These are phyloP conservation scores for Hycleus cichorii DNA, from an alignment of 1,140 invertebrate species.

Conservation along the genomic window DNA sequence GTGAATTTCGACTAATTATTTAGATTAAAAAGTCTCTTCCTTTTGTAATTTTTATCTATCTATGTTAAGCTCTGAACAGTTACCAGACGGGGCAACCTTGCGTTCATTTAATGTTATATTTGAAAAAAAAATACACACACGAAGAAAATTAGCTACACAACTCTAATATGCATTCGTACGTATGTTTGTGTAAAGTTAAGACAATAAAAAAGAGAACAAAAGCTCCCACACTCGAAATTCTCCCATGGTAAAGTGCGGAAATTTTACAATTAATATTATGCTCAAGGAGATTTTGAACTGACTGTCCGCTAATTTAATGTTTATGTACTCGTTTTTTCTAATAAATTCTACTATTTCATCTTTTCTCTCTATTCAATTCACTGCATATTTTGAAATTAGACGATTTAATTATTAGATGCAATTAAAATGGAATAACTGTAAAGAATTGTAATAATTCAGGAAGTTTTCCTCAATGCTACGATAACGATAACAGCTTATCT, in stretches of 20 bases:
- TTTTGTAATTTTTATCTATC: neutral
- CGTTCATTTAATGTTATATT: conserved; percentile 3
- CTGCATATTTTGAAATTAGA: no score
- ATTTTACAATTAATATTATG: conserved; percentile 23
- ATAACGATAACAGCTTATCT: no score
- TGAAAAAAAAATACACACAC: no score
- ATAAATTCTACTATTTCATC: neutral
- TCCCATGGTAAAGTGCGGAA: conserved; percentile 25
- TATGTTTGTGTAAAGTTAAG: no score
- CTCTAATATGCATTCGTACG: no score
- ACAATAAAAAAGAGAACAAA: conserved; percentile 10
- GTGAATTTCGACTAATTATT: conserved; percentile 12
- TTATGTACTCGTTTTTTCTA: neutral
- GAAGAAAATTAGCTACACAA: no score
- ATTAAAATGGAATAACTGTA: no score
- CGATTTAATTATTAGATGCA: no score
- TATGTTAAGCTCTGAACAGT: conserved; percentile 14
- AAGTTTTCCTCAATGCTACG: no score
- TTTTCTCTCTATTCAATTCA: no score
- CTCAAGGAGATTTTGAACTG: conserved; percentile 24
- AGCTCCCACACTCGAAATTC: conserved; percentile 22
- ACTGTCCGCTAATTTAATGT: no score
- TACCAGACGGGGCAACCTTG: conserved; percentile 20
- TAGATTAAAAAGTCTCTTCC: conserved; percentile 22
- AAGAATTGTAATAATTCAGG: no score